These are phyloP conservation scores for Trichonephila clavipes DNA, from an alignment of 1,140 invertebrate genomes.

Conservation along the genomic window DNA sequence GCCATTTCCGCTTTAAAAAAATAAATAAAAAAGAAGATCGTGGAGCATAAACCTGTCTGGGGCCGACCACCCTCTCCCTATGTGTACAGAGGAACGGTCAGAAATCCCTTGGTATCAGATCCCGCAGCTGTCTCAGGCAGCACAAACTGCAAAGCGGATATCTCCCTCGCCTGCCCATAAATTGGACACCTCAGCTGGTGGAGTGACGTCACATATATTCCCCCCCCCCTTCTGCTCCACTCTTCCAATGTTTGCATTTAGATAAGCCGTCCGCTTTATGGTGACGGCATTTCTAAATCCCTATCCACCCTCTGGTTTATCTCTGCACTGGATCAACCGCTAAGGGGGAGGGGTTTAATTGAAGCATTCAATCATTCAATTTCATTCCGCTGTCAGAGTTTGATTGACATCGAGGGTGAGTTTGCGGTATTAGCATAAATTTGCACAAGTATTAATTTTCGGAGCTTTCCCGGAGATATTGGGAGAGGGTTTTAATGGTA, in stretches of 20 bases:
- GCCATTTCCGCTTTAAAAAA: background rate
- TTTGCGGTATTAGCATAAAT: constrained; percentile 62
- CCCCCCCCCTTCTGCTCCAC: background rate
- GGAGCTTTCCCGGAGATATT: background rate
- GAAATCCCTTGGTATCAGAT: constrained; percentile 60
- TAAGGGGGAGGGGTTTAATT: constrained; percentile 29
- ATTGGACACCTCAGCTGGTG: constrained; percentile 56
- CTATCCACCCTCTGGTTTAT: background rate
- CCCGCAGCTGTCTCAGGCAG: constrained; percentile 16
- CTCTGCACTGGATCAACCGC: background rate
- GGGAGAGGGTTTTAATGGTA: constrained; percentile 35
- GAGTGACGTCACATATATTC: constrained; percentile 23
- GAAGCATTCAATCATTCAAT: constrained; percentile 62
- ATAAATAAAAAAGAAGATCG: background rate
- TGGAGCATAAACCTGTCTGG: background rate
- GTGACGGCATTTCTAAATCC: background rate
- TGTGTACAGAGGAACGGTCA: constrained; percentile 11
- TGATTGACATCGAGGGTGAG: constrained; percentile 49
- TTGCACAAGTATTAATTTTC: constrained; percentile 66
- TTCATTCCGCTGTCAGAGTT: constrained; percentile 58
- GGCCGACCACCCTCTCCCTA: background rate
- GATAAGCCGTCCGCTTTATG: constrained; percentile 27
- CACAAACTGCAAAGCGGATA: background rate
- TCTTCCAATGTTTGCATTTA: constrained; percentile 58
- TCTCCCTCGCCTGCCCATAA: constrained; percentile 30